Conservation (phyloP, 1,140 invertebrate genomes). For the Hypsibius dujardini region DNA sequence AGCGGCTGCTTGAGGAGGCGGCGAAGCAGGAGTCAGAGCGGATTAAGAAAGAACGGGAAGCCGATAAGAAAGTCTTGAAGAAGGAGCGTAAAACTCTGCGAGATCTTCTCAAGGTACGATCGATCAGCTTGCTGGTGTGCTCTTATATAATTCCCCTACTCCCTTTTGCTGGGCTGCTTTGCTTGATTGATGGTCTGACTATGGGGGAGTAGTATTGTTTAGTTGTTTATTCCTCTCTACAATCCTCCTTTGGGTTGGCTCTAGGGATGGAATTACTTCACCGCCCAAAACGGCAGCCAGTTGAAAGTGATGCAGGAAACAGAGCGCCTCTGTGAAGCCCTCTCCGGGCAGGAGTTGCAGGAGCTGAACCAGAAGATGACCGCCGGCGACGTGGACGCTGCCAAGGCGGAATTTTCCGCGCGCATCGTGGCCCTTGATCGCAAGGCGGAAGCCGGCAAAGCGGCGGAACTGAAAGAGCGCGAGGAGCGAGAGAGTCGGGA, state of each 20-base stretch:
- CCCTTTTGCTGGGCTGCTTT: too few relatives aligned
- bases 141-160: too few relatives aligned
- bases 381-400: constrained; percentile 45
- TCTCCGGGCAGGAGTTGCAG: constrained; percentile 36
- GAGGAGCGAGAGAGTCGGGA: constrained; percentile 22
- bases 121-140: constrained; percentile 35
- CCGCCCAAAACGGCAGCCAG: background rate
- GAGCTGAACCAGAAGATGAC: constrained; percentile 54
- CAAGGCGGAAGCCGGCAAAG: constrained; percentile 26
- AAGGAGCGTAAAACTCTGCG: constrained; percentile 68
- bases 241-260: too few relatives aligned
- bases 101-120: constrained; percentile 51
- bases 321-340: background rate
- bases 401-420: constrained; percentile 34
- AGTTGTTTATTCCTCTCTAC: too few relatives aligned
- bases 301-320: constrained; percentile 8
- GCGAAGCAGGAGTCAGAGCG: constrained; percentile 60
- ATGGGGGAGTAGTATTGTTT: background rate
- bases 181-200: too few relatives aligned
- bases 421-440: constrained; percentile 23
- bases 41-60: constrained; percentile 67
- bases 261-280: constrained; percentile 8
- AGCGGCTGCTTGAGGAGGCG: constrained; percentile 63
- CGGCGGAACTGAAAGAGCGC: constrained; percentile 24
- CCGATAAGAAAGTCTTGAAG: constrained; percentile 58